Conservation (phyloP, 2,888 invertebrate genomes). For the Crepidodera aurea region DNA sequence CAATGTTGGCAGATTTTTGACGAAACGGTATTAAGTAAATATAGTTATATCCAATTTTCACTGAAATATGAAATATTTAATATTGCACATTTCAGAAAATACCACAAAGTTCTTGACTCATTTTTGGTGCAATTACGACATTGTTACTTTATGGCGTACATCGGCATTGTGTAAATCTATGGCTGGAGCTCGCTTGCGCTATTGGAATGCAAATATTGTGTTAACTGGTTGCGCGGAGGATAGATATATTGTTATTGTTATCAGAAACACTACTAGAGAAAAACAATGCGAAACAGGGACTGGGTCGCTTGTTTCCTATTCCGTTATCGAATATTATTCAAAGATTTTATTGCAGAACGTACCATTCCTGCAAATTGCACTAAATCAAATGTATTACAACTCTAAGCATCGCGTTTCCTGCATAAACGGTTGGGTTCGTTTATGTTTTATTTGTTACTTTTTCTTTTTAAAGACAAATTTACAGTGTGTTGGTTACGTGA, state of each 20-base stretch:
- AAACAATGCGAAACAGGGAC: conserved; percentile 2
- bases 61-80: too few species aligned
- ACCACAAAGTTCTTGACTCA: too few species aligned
- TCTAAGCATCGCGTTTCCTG: too few species aligned
- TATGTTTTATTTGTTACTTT: too few species aligned
- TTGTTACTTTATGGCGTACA: neutral
- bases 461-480: too few species aligned
- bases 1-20: too few species aligned
- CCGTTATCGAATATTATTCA: neutral
- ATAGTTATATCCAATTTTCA: too few species aligned
- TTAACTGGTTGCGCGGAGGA: conserved; percentile 4
- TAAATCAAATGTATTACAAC: neutral
- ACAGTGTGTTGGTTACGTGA: too few species aligned
- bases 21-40: too few species aligned
- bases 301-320: conserved; percentile 6
- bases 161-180: neutral
- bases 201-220: conserved; percentile 5
- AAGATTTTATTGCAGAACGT: conserved; percentile 2
- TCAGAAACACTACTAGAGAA: neutral
- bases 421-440: too few species aligned
- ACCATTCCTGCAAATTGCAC: neutral
- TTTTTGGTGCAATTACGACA: neutral
- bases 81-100: too few species aligned
- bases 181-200: neutral
- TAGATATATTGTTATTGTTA: conserved; percentile 1